Evolutionary conservation across 2,113 vertebrate genomes (phyloP), one percentile per base, ranked within the genome.

Genomic region (Dasyornis broadbenti): DNA sequence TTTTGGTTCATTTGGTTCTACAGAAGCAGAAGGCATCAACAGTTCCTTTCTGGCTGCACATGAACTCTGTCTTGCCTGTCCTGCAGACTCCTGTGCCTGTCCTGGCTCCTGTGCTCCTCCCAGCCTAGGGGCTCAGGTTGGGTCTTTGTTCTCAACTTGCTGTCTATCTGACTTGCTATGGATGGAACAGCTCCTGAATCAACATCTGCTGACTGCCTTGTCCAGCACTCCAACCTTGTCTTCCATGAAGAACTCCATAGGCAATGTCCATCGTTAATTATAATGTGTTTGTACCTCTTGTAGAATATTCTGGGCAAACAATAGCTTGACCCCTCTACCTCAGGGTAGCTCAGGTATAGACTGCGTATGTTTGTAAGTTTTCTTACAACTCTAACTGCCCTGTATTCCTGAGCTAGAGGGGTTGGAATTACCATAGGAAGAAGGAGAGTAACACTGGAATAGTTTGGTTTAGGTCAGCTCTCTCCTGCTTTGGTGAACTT

Each of bases 151-250:
- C 50, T 76, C 59, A 82, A 13, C 60, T 47, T 82, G 59, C 89
- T 66, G 30, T 79, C 47, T 44, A 0, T 64, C 49, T 27, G 14
- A 0, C 69, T 56, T 39, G n/a, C 22, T 66, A 0, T 47, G 5
- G 6, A 4, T 81, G 56, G 44, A 44, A 76, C 61, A 75, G 19
- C 59, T 76, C 13, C 13, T 50, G 53, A 77, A 24, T 35, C 72
- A 57, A 2, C 31, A 22, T 42, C 60, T 78, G n/a, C 35, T 81
- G 78, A n/a, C 35, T 27, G 23, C 37, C 45, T 59, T 84, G 15
- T 30, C 44, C 39, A 15, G 18, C 53, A 8, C 21, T 68, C 57
- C 89, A 73, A 3, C 71, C 12, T n/a, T 42, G 31, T 47, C 33
- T 89, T 10, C 54, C 35, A 54, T 73, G 53, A n/a, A 11, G 60